Evolutionary conservation across 2,113 vertebrate species (phyloP).

Genomic region (Hippocampus guttulatus): DNA sequence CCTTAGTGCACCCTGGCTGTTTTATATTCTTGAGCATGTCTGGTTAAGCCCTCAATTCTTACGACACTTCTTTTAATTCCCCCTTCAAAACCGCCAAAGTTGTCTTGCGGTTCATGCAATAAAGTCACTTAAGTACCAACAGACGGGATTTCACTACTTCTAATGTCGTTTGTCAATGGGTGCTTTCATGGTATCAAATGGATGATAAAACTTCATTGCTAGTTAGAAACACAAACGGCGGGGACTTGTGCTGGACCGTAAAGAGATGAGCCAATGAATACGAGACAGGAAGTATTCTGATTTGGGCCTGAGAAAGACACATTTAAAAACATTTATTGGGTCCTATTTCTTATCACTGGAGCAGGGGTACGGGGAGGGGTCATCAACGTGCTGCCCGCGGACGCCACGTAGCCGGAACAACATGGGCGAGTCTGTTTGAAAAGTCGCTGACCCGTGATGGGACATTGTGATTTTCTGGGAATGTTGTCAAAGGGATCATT

Average conservation of each 20-base stretch:
- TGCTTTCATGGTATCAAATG: slow-evolving; percentile 37
- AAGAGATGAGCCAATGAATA: slow-evolving; percentile 41
- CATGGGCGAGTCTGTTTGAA: too few species aligned
- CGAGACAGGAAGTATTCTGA: slow-evolving; percentile 26
- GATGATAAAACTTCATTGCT: slow-evolving; percentile 50
- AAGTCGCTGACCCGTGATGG: too few species aligned
- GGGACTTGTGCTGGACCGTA: slow-evolving; percentile 42
- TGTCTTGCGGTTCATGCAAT: slow-evolving; percentile 6
- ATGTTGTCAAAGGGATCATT: too few species aligned
- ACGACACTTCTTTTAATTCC: slow-evolving; percentile 12
- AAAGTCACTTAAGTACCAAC: slow-evolving; percentile 8
- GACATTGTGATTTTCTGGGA: too few species aligned
- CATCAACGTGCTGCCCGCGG: too few species aligned
- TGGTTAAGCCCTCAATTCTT: slow-evolving; percentile 33
- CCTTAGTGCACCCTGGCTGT: slow-evolving; percentile 35
- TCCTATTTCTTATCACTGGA: too few species aligned
- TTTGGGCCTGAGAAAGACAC: slow-evolving; percentile 14
- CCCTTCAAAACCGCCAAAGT: slow-evolving; percentile 19
- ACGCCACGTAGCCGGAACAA: too few species aligned
- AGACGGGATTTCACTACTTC: slow-evolving; percentile 1
- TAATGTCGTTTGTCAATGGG: slow-evolving; percentile 22
- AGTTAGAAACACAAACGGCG: slow-evolving; percentile 30
- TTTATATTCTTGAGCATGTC: slow-evolving; percentile 43
- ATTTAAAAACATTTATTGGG: not conserved
- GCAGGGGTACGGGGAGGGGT: too few species aligned